These are phyloP conservation scores for Psylliodes chrysocephalus DNA, from an alignment of 2,888 invertebrate genomes.

Conservation along the genomic window DNA sequence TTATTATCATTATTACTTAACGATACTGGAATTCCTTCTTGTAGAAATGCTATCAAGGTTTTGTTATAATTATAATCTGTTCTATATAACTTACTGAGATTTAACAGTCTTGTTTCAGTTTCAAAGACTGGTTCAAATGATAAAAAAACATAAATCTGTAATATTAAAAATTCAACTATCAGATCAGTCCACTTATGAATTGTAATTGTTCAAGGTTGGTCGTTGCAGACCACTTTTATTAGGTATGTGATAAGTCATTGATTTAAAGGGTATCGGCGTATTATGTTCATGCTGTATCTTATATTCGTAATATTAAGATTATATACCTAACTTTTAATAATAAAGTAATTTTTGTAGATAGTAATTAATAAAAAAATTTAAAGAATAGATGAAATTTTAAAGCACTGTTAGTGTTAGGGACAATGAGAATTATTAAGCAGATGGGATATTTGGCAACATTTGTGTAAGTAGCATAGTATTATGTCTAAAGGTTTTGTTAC, in stretches of 20 bases:
- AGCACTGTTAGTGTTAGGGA: too few species aligned
- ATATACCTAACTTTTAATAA: too few species aligned
- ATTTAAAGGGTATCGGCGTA: neutral
- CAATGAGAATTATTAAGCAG: too few species aligned
- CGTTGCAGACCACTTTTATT: slow-evolving; percentile 3
- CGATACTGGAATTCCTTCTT: slow-evolving; percentile 25
- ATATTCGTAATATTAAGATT: too few species aligned
- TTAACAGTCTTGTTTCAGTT: neutral
- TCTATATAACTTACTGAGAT: slow-evolving; percentile 7
- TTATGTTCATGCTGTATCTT: too few species aligned
- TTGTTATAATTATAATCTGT: slow-evolving; percentile 26
- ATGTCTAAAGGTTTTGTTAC: too few species aligned
- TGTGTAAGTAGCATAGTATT: too few species aligned
- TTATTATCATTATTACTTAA: slow-evolving; percentile 7
- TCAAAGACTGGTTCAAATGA: slow-evolving; percentile 18
- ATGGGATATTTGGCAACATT: too few species aligned
- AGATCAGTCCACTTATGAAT: slow-evolving; percentile 7
- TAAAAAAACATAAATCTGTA: slow-evolving; percentile 17
- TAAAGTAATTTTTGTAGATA: too few species aligned
- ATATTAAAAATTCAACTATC: slow-evolving; percentile 28
- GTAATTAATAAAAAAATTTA: too few species aligned
- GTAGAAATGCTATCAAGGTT: slow-evolving; percentile 25
- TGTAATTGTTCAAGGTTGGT: slow-evolving; percentile 19
- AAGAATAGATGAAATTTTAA: too few species aligned
- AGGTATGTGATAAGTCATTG: neutral